Conservation (phyloP, 2,113 vertebrate genomes). For the Cisticola juncidis region DNA sequence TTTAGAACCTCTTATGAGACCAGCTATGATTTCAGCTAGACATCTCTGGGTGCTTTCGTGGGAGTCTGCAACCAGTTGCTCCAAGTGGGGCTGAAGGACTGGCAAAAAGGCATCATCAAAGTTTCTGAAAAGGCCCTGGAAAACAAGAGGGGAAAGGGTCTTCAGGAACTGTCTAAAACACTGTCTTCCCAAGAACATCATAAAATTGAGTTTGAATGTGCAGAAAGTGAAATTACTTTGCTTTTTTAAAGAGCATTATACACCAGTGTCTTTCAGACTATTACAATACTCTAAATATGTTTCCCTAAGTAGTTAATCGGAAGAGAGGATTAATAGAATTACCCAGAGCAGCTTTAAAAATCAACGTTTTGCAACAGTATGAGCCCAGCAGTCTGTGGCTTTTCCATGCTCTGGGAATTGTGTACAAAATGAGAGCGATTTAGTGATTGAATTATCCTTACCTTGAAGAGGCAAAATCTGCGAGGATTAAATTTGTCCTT, state of each 20-base stretch:
- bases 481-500: conserved; percentile 98
- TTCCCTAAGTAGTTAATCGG: not conserved
- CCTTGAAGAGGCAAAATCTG: conserved; percentile 98
- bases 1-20: conserved; percentile 93
- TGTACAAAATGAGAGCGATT: not conserved
- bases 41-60: conserved; percentile 96
- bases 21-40: conserved; percentile 94
- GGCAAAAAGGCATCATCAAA: conserved; percentile 89
- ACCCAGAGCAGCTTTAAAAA: not conserved
- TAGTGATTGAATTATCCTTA: conserved; percentile 58
- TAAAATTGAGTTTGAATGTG: not conserved
- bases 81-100: conserved; percentile 88
- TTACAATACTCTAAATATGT: not conserved
- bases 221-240: not conserved
- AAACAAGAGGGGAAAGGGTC: not conserved
- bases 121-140: conserved; percentile 93
- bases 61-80: conserved; percentile 87
- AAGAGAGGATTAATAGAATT: not conserved
- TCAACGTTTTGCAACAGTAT: not conserved
- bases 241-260: not conserved
- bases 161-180: not conserved
- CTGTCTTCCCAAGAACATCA: not conserved
- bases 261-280: not conserved
- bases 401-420: not conserved
- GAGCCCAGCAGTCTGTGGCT: not conserved